phyloP scores from a whole-genome alignment of 2,888 invertebrate genomes.

The Dioctria linearis region DNA sequence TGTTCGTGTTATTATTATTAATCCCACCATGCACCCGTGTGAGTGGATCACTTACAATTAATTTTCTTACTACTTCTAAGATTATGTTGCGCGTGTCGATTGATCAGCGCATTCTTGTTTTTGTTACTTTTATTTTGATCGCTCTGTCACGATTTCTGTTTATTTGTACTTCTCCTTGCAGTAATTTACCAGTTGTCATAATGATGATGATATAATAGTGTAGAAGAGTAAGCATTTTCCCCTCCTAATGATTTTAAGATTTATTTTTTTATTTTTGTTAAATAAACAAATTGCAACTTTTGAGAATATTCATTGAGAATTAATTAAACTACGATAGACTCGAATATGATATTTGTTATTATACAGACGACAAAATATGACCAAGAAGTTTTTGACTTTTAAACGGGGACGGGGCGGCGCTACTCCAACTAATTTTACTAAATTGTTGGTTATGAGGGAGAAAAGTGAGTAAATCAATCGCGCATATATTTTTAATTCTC shows the following conservation, averaged over 20 bases:
- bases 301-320: neutral
- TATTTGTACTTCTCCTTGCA: conserved; percentile 23
- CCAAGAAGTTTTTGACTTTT: no score
- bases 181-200: neutral
- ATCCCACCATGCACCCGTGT: no score
- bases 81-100: neutral
- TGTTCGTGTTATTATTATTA: no score
- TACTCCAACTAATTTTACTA: no score
- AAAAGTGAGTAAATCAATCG: no score
- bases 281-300: conserved; percentile 15
- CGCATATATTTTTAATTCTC: no score
- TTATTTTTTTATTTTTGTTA: conserved; percentile 9
- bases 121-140: conserved; percentile 20
- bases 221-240: conserved; percentile 12
- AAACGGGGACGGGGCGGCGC: no score
- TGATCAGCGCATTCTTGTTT: neutral
- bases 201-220: neutral
- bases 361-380: no score
- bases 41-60: conserved; percentile 37
- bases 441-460: no score
- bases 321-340: no score
- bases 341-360: no score
- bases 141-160: conserved; percentile 27
- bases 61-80: conserved; percentile 19
- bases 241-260: conserved; percentile 15